Percentiles rank a stretch among this genome's conserved stretches.
phyloP scores from a whole-genome alignment of 2,113 vertebrate genomes.

The Herpailurus yagouaroundi region DNA sequence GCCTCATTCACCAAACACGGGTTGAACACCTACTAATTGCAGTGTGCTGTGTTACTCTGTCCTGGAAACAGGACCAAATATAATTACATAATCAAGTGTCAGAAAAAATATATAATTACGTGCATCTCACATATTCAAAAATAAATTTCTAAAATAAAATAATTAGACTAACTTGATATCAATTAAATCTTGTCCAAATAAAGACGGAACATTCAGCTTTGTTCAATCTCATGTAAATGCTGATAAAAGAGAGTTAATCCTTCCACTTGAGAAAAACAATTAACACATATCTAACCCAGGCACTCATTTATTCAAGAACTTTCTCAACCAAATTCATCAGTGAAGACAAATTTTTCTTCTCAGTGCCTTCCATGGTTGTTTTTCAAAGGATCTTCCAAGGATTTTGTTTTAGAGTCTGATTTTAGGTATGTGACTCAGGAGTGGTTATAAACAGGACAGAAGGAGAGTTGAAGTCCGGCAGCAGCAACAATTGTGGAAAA shows the following conservation, averaged over 20 bases:
- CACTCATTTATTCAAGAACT: slow-evolving; percentile 63
- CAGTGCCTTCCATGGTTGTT: slow-evolving; percentile 39
- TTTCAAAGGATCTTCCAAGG: slow-evolving; percentile 3
- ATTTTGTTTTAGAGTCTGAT: slow-evolving; percentile 43
- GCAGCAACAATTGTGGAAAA: slow-evolving; percentile 74
- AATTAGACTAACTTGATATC: slow-evolving; percentile 75
- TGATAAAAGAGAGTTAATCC: slow-evolving; percentile 65
- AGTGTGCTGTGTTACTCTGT: slow-evolving; percentile 63
- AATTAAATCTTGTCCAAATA: slow-evolving; percentile 76
- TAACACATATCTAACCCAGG: slow-evolving; percentile 60
- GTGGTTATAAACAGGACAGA: slow-evolving; percentile 46
- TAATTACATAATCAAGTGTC: slow-evolving; percentile 75
- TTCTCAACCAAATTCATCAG: slow-evolving; percentile 61
- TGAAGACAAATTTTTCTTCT: slow-evolving; percentile 59
- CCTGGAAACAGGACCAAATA: slow-evolving; percentile 72
- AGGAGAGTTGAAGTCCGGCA: neutral
- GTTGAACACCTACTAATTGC: slow-evolving; percentile 81
- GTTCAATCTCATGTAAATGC: slow-evolving; percentile 69
- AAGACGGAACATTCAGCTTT: slow-evolving; percentile 64
- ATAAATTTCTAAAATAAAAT: slow-evolving; percentile 79
- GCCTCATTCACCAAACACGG: slow-evolving; percentile 75
- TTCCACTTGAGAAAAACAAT: slow-evolving; percentile 71
- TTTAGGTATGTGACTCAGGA: slow-evolving; percentile 41
- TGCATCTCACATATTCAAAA: slow-evolving; percentile 75
- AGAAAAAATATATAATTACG: slow-evolving; percentile 75